Evolutionary conservation across 1,140 invertebrate genomes (phyloP).

Genomic region (Drosophila navojoa): DNA sequence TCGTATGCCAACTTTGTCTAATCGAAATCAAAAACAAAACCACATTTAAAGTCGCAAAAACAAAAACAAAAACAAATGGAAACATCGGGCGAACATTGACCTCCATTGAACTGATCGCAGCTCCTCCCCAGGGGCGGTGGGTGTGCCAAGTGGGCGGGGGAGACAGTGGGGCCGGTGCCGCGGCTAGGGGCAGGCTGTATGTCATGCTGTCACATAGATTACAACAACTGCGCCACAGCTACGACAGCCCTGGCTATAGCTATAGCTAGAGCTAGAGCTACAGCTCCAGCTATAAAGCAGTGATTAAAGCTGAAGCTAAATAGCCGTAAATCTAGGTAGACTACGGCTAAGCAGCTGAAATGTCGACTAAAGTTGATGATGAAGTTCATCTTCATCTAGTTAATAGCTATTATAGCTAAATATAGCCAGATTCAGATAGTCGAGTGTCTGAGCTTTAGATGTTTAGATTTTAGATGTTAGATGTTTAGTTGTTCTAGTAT

Average conservation of each 20-base stretch:
- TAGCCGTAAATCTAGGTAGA: no score
- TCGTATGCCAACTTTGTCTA: constrained; percentile 47
- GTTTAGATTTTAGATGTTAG: no score
- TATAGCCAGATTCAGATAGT: no score
- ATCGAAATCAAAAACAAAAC: constrained; percentile 53
- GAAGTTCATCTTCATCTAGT: no score
- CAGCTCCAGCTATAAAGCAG: no score
- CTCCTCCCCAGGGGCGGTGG: not conserved
- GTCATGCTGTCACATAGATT: constrained; percentile 34
- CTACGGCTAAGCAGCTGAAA: no score
- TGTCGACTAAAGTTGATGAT: no score
- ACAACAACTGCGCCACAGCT: constrained; percentile 23
- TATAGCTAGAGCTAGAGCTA: constrained; percentile 1
- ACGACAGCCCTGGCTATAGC: constrained; percentile 17
- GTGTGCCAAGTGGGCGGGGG: not conserved
- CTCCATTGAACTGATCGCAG: constrained; percentile 54
- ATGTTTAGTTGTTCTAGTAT: no score
- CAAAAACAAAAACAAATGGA: constrained; percentile 4
- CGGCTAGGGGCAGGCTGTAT: not conserved
- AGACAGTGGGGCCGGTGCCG: no score
- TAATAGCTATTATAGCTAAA: no score
- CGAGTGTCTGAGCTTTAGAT: no score
- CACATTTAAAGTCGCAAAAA: constrained; percentile 42
- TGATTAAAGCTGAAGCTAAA: no score
- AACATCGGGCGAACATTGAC: constrained; percentile 45